A percentile compares a stretch with the other conserved stretches of the same genome.
phyloP scores from a whole-genome alignment of 1,140 invertebrate species.

The Arctopsyche grandis region DNA sequence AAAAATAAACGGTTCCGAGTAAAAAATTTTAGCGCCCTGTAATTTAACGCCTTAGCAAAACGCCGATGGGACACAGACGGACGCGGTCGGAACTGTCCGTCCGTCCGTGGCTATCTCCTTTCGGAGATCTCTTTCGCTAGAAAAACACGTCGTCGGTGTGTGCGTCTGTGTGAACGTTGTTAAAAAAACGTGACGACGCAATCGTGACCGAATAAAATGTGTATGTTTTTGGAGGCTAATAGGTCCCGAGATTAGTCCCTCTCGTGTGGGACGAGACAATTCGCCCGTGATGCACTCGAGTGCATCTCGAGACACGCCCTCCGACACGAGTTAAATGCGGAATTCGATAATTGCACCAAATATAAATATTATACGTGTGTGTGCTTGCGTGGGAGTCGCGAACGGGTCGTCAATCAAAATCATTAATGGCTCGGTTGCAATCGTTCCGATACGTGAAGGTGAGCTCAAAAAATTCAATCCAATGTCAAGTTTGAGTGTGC shows the following conservation, averaged over 20 bases:
- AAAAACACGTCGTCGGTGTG: background rate
- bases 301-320: too few species aligned
- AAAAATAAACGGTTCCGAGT: background rate
- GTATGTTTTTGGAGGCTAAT: background rate
- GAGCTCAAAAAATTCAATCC: too few species aligned
- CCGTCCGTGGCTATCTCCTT: background rate
- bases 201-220: conserved; percentile 39
- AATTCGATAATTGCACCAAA: background rate
- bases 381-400: too few species aligned
- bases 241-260: background rate
- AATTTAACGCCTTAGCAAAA: conserved; percentile 14
- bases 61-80: conserved; percentile 2
- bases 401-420: too few species aligned
- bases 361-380: too few species aligned
- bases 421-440: too few species aligned
- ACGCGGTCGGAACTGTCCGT: too few species aligned
- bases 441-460: too few species aligned
- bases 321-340: background rate
- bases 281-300: background rate
- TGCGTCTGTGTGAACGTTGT: conserved; percentile 18
- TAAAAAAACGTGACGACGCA: conserved; percentile 37
- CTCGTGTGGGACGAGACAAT: background rate
- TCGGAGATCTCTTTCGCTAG: conserved; percentile 26
- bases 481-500: too few species aligned
- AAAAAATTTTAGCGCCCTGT: conserved; percentile 39